These are phyloP conservation scores for Tenthredo notha DNA, from an alignment of 2,888 invertebrate species.

Conservation along the genomic window DNA sequence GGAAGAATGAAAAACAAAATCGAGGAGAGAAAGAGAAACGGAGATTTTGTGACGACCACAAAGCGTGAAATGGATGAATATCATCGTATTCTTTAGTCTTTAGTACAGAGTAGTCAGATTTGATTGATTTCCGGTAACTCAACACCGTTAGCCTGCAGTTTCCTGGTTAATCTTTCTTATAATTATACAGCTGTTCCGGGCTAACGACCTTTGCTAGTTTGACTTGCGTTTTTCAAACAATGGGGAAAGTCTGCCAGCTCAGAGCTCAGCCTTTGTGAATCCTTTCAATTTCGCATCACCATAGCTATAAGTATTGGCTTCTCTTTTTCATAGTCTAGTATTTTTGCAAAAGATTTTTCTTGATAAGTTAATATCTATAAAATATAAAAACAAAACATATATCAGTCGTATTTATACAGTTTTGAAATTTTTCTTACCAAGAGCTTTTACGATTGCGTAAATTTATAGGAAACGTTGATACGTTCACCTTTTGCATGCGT, in stretches of 20 bases:
- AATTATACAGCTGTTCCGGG: slow-evolving; percentile 48
- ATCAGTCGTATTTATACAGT: background rate
- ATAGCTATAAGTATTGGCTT: background rate
- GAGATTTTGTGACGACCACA: background rate
- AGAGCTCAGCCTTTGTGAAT: slow-evolving; percentile 61
- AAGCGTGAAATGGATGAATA: slow-evolving; percentile 6
- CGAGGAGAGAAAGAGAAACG: background rate
- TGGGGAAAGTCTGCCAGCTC: slow-evolving; percentile 71
- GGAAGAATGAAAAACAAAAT: background rate
- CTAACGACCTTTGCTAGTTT: slow-evolving; percentile 65
- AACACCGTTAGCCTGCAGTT: slow-evolving; percentile 1
- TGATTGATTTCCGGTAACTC: slow-evolving; percentile 32
- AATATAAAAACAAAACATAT: background rate
- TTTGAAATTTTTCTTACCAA: slow-evolving; percentile 59
- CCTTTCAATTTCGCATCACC: slow-evolving; percentile 72
- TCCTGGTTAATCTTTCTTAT: slow-evolving; percentile 42
- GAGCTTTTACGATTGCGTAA: slow-evolving; percentile 71
- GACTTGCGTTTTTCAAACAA: slow-evolving; percentile 68
- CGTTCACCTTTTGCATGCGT: slow-evolving; percentile 74
- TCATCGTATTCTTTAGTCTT: background rate
- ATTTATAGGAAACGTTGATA: slow-evolving; percentile 76
- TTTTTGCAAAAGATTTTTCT: background rate
- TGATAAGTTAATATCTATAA: background rate
- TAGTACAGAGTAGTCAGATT: background rate
- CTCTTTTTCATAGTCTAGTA: background rate